Evolutionary conservation across 2,888 invertebrate genomes (phyloP).

Genomic region (Alviniconcha strummeri): DNA sequence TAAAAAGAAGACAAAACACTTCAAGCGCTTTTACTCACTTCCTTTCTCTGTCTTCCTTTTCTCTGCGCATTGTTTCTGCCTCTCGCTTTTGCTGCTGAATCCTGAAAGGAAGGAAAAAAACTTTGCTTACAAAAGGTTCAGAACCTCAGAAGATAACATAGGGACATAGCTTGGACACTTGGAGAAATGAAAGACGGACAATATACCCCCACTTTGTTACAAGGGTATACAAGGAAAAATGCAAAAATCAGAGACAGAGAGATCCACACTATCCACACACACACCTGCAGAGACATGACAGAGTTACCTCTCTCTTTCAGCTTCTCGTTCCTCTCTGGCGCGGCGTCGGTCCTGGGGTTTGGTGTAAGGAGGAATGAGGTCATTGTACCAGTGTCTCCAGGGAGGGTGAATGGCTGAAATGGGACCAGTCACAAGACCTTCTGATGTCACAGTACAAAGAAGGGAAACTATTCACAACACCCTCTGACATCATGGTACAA

Average conservation of each 20-base stretch:
- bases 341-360: conserved; percentile 63
- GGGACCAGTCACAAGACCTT: too few species aligned
- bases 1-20: too few species aligned
- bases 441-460: too few species aligned
- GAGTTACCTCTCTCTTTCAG: conserved; percentile 64
- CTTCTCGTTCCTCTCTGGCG: conserved; percentile 67
- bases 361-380: conserved; percentile 67
- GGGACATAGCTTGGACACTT: too few species aligned
- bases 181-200: too few species aligned
- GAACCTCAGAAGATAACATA: not conserved
- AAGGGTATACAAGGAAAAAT: not conserved
- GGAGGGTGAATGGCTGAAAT: conserved; percentile 63
- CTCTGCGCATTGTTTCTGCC: conserved; percentile 52
- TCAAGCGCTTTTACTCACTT: conserved; percentile 47
- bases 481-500: too few species aligned
- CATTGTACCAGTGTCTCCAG: conserved; percentile 71
- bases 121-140: too few species aligned
- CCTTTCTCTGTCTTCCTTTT: conserved; percentile 55
- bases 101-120: conserved; percentile 31
- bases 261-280: not conserved
- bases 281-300: not conserved
- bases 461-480: too few species aligned
- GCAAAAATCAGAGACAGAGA: not conserved
- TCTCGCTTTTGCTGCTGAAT: conserved; percentile 61
- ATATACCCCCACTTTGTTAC: not conserved